Conservation (phyloP, 2,113 vertebrate species). For the Grallaria varia region DNA sequence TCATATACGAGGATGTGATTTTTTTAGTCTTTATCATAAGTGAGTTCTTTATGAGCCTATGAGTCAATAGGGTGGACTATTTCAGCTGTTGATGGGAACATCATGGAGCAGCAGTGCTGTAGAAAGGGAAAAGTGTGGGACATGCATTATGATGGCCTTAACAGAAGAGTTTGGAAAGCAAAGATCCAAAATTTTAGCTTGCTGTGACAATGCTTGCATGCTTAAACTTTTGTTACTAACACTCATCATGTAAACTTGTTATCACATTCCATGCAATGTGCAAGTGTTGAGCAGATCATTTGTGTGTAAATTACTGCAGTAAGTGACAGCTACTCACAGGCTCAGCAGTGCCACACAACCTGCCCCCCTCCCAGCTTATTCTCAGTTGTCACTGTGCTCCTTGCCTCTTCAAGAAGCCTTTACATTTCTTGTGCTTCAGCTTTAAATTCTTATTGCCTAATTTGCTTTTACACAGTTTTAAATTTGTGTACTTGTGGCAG, state of each 20-base stretch:
- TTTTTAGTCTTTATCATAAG: background rate
- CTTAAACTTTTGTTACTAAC: background rate
- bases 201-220: accelerated
- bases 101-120: background rate
- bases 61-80: background rate
- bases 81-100: background rate
- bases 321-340: background rate
- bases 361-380: background rate
- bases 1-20: accelerated
- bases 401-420: background rate
- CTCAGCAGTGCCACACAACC: background rate
- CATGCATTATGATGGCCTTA: background rate
- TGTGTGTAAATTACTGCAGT: background rate
- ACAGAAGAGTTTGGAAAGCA: background rate
- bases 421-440: background rate
- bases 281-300: background rate
- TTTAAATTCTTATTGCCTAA: background rate
- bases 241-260: background rate
- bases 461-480: background rate
- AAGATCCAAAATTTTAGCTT: background rate
- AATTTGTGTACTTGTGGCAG: accelerated
- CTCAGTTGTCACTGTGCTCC: background rate
- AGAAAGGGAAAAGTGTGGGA: background rate
- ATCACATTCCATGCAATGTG: accelerated
- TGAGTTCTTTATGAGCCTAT: background rate